Percentiles rank a stretch among this genome's conserved stretches.
phyloP scores from a whole-genome alignment of 2,797 vertebrate genomes.

The Mus spretus region DNA sequence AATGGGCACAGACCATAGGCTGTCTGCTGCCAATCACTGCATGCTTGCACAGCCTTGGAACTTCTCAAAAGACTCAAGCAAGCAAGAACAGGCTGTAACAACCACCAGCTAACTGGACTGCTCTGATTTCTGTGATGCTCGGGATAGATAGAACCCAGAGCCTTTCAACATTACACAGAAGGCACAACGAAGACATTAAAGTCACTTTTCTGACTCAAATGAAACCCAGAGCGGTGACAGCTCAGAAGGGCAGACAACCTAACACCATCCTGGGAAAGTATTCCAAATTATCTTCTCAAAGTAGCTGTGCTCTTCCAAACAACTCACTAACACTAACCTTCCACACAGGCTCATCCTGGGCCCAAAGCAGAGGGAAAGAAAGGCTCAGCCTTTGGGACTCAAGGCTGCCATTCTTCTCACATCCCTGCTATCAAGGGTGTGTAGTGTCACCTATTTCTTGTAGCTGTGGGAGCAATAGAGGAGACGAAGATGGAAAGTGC shows the following conservation, averaged over 20 bases:
- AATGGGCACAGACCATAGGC: background rate
- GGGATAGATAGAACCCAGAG: background rate
- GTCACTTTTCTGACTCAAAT: background rate
- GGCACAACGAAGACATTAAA: background rate
- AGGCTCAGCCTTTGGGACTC: rapidly evolving
- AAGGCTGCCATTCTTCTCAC: background rate
- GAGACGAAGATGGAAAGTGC: rapidly evolving
- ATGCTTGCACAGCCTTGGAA: background rate
- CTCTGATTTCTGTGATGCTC: background rate
- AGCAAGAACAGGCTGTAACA: rapidly evolving
- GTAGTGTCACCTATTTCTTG: background rate
- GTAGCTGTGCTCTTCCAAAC: background rate
- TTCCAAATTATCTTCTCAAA: background rate
- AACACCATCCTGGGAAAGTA: background rate
- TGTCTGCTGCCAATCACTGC: too few relatives aligned
- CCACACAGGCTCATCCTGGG: background rate
- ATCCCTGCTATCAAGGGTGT: background rate
- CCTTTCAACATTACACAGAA: background rate
- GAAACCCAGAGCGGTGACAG: rapidly evolving
- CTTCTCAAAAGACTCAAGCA: background rate
- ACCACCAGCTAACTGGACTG: background rate
- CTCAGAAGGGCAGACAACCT: background rate
- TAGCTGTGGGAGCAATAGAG: background rate
- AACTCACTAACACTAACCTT: background rate
- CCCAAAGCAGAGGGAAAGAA: background rate